Evolutionary conservation across 2,113 vertebrate genomes (phyloP).

Genomic region (Shinisaurus crocodilurus): DNA sequence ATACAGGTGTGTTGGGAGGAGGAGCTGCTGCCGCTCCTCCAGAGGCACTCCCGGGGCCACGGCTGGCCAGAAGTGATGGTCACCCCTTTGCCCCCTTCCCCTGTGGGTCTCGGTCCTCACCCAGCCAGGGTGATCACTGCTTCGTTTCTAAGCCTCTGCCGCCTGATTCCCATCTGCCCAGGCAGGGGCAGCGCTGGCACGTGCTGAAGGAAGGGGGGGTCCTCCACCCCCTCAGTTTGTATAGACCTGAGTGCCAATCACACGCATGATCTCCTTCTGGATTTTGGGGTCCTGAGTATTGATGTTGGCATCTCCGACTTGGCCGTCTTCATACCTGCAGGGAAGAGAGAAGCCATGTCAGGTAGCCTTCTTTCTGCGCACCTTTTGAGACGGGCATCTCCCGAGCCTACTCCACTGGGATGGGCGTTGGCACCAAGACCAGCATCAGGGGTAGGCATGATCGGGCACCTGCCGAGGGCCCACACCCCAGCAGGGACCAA

Average conservation of each 20-base stretch:
- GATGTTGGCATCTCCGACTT: slow-evolving; percentile 99
- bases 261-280: slow-evolving; percentile 99
- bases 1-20: neutral
- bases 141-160: neutral
- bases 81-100: slow-evolving; percentile 30
- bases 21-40: neutral
- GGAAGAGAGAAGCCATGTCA: neutral
- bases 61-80: slow-evolving; percentile 52
- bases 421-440: too few species aligned
- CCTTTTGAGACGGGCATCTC: neutral
- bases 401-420: neutral
- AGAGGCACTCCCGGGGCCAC: slow-evolving; percentile 13
- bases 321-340: slow-evolving; percentile 95
- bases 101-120: neutral
- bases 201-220: slow-evolving; percentile 23
- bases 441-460: too few species aligned
- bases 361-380: neutral
- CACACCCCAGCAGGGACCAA: too few species aligned
- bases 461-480: too few species aligned
- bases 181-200: slow-evolving; percentile 36
- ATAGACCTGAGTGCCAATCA: slow-evolving; percentile 99
- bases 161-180: slow-evolving; percentile 3
- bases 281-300: slow-evolving; percentile 99
- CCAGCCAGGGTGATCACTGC: neutral
- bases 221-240: slow-evolving; percentile 86